Evolutionary conservation across 2,888 invertebrate genomes (phyloP).

Genomic region (Andricus quercusramuli): DNA sequence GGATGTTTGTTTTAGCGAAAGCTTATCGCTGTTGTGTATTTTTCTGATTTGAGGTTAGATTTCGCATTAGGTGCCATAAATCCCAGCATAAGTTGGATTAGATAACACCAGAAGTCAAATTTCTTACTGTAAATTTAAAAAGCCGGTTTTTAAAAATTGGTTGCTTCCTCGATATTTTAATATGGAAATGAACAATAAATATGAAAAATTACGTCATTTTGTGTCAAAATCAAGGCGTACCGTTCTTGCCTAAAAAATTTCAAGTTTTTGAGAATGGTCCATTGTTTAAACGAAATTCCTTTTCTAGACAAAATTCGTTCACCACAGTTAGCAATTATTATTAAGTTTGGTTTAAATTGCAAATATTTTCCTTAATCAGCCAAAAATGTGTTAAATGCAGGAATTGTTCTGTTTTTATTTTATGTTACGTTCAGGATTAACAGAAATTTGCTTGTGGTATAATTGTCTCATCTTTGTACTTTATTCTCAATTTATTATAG

Average conservation of each 20-base stretch:
- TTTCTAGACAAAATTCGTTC: not conserved
- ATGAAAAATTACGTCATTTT: not conserved
- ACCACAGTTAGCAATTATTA: too few relatives aligned
- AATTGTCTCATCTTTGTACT: too few relatives aligned
- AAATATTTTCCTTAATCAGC: too few relatives aligned
- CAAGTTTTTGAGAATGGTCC: not conserved
- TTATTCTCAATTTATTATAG: too few relatives aligned
- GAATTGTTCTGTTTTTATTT: too few relatives aligned
- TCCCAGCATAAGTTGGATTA: not conserved
- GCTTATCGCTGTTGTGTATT: slow-evolving; percentile 22
- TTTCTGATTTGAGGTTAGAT: slow-evolving; percentile 23
- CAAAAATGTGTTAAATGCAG: too few relatives aligned
- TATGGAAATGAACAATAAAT: not conserved
- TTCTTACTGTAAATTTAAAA: not conserved
- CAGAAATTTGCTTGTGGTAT: too few relatives aligned
- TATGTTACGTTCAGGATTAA: too few relatives aligned
- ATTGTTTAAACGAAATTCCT: not conserved
- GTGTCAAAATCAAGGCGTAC: not conserved
- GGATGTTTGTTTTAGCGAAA: slow-evolving; percentile 23
- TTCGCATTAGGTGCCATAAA: not conserved
- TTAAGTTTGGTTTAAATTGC: too few relatives aligned
- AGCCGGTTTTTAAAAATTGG: not conserved
- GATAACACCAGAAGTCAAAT: not conserved
- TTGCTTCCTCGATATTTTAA: not conserved
- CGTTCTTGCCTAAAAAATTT: not conserved